Base-by-base conservation (phyloP, 2,888 invertebrate species). In the Flexamia atlantica region DNA sequence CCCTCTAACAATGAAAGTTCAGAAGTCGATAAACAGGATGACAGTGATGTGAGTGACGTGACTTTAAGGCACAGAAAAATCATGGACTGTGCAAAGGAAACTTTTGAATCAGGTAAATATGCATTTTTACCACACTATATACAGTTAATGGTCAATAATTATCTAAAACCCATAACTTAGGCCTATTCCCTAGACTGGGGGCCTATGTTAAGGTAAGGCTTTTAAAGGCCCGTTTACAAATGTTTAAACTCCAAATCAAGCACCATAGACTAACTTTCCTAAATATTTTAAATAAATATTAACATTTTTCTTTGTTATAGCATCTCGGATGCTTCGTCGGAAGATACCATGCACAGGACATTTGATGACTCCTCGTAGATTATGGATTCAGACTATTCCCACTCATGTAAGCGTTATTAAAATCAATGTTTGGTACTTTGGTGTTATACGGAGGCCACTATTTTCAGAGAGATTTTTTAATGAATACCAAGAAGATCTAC, bases 271-370 rank as follows among this genome's bases (percentile, higher is more conserved):
- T 36, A 36, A 36, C 36, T 36, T 9, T 9, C 4, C 36, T 36
- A 36, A n/a, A n/a, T 36, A 36, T 36, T 36, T 36, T 36, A 9
- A 36, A 36, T 36, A 36, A 36, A 7, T 36, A 36, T 36, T 4
- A 4, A 36, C 9, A 36, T 36, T 36, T 36, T 36, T 36, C 36
- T 86, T 72, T 86, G 84, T 91, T 91, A 32, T 89, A 97, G 97
- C 96, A 87, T 96, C 96, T 80, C 93, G 96, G 88, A 93, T 97
- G 89, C 91, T 97, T 82, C 94, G 96, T 86, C 93, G 95, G 86
- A 95, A 96, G 89, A 94, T 97, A 86, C 97, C 97, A 76, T 96
- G 96, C 91, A 96, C 97, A 20, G 96, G 97, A 82, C 97, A 97
- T 89, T 92, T 97, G 89, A 94, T 97, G 93, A 96, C 97, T 88